Percentiles rank a stretch among this genome's conserved stretches.
Evolutionary conservation across 1,140 invertebrate species (phyloP).

Genomic region (Pseudomyrmex cubaensis): DNA sequence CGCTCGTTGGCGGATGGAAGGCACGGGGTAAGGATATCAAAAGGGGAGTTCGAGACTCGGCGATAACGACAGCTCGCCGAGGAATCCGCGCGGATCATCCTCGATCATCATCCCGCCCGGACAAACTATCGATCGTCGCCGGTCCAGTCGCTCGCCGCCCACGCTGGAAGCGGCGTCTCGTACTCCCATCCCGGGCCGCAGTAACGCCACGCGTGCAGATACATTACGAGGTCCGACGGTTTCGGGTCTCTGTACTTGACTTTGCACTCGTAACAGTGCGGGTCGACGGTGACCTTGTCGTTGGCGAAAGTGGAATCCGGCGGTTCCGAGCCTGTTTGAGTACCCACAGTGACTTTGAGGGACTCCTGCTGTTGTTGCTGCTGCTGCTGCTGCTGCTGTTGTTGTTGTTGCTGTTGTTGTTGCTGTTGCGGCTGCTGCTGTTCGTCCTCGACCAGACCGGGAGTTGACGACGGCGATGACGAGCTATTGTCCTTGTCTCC

Average conservation of each 20-base stretch:
- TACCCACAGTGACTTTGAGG: constrained; percentile 90
- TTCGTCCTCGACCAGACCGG: constrained; percentile 79
- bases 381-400: constrained; percentile 52
- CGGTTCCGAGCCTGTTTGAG: constrained; percentile 92
- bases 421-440: constrained; percentile 76
- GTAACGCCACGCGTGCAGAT: constrained; percentile 97
- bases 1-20: constrained; percentile 81
- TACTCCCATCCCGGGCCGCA: constrained; percentile 96
- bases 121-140: constrained; percentile 84
- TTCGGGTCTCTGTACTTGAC: constrained; percentile 95
- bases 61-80: constrained; percentile 38
- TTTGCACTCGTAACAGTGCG: constrained; percentile 97
- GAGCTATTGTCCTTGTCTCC: constrained; percentile 80
- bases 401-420: constrained; percentile 55
- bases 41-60: constrained; percentile 61
- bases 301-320: constrained; percentile 89
- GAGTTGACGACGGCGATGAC: constrained; percentile 78
- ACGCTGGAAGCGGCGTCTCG: constrained; percentile 94
- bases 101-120: constrained; percentile 3
- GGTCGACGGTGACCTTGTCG: constrained; percentile 92
- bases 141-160: constrained; percentile 93
- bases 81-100: constrained; percentile 28
- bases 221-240: constrained; percentile 96
- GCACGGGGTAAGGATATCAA: constrained; percentile 85
- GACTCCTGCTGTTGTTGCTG: constrained; percentile 69